Evolutionary conservation across 2,797 vertebrate genomes (phyloP).

Genomic region (Crenichthys baileyi): DNA sequence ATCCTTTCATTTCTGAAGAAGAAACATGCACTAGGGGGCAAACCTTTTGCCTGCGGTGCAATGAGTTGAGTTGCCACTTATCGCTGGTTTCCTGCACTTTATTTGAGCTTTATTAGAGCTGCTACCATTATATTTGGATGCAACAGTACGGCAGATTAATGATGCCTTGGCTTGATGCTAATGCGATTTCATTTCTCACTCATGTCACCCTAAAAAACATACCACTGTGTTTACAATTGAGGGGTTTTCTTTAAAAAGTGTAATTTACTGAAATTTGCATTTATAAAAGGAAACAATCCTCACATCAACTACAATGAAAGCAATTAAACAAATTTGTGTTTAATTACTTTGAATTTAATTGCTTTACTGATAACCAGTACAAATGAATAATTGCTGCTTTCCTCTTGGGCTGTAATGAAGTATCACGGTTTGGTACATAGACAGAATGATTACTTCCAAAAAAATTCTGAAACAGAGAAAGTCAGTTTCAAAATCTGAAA

Average conservation of each 20-base stretch:
- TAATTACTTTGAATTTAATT: background rate
- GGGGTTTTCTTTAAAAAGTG: background rate
- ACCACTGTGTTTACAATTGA: background rate
- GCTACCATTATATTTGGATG: background rate
- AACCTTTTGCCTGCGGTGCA: conserved; percentile 12
- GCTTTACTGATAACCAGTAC: background rate
- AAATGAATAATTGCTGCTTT: conserved; percentile 2
- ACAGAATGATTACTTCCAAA: background rate
- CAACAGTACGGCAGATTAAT: background rate
- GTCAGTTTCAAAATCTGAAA: background rate
- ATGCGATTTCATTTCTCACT: background rate
- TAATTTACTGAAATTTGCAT: conserved; percentile 1
- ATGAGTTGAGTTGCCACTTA: conserved; percentile 9
- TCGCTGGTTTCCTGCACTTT: background rate
- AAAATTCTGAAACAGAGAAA: background rate
- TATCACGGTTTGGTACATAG: conserved; percentile 1
- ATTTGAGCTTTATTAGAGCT: conserved; percentile 9
- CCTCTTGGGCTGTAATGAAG: background rate
- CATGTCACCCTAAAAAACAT: background rate
- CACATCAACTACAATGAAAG: background rate
- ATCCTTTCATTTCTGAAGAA: conserved; percentile 20
- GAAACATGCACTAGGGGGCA: conserved; percentile 10
- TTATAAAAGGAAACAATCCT: background rate
- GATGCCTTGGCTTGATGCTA: background rate
- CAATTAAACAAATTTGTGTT: conserved; percentile 8